Evolutionary conservation across 2,113 vertebrate genomes (phyloP).

Genomic region (Odocoileus virginianus): DNA sequence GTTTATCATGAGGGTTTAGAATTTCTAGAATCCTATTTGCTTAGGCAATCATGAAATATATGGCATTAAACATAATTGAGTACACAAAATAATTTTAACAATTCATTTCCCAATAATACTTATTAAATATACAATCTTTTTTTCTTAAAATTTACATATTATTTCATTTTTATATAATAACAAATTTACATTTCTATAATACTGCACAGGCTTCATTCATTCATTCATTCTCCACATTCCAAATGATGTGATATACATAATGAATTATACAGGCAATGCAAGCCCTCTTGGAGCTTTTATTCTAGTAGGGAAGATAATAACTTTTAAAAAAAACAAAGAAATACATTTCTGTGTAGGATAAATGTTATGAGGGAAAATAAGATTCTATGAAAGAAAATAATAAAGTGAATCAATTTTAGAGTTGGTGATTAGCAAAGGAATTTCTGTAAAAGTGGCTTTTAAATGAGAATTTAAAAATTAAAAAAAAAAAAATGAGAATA

Average conservation of each 20-base stretch:
- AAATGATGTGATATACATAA: background rate
- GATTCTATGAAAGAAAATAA: background rate
- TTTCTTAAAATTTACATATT: background rate
- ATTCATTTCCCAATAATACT: background rate
- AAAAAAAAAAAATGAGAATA: background rate
- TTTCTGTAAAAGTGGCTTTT: background rate
- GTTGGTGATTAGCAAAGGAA: background rate
- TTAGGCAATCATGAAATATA: background rate
- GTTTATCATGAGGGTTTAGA: background rate
- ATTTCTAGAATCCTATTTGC: background rate
- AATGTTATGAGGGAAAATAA: background rate
- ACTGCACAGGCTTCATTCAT: background rate
- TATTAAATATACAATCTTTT: background rate
- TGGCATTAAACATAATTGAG: background rate
- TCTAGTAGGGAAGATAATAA: background rate
- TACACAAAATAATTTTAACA: background rate
- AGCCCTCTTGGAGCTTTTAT: background rate
- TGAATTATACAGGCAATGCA: background rate
- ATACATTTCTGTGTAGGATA: background rate
- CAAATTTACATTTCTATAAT: background rate
- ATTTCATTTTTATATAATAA: background rate
- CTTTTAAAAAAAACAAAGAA: background rate
- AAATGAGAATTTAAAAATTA: background rate
- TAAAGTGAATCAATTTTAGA: background rate
- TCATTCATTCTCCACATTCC: background rate